Conservation (phyloP, 2,888 invertebrate genomes). For the Malthinus flaveolus region DNA sequence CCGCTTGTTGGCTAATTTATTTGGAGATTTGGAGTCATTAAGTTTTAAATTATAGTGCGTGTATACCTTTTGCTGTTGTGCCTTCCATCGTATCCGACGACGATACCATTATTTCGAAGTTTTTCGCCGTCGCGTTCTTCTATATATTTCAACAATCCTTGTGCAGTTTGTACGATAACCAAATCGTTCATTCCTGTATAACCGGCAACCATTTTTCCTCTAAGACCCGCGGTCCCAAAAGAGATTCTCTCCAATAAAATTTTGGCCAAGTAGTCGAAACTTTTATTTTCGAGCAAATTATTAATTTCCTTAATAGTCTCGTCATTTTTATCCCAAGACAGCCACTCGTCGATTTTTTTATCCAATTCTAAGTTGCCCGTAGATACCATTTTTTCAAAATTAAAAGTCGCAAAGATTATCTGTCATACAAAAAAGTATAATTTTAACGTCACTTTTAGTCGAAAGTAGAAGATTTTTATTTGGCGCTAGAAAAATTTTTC, state of each 20-base stretch:
- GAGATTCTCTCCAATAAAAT: slow-evolving; percentile 72
- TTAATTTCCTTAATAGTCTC: slow-evolving; percentile 66
- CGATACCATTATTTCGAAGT: slow-evolving; percentile 70
- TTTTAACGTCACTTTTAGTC: too few relatives aligned
- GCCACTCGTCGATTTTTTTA: slow-evolving; percentile 71
- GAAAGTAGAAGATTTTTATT: neutral
- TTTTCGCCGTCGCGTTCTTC: slow-evolving; percentile 61
- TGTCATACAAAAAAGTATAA: neutral
- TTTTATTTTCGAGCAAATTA: slow-evolving; percentile 55
- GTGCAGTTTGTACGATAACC: slow-evolving; percentile 90
- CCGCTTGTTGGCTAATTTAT: too few relatives aligned
- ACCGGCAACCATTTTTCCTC: slow-evolving; percentile 92
- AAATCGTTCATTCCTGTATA: slow-evolving; percentile 95
- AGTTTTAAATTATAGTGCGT: slow-evolving; percentile 29
- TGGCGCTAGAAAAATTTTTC: neutral
- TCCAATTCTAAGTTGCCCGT: slow-evolving; percentile 63
- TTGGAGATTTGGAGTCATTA: too few relatives aligned
- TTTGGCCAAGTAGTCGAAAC: slow-evolving; percentile 63
- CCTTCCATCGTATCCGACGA: slow-evolving; percentile 91
- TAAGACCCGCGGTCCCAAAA: slow-evolving; percentile 93
- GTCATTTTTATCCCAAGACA: slow-evolving; percentile 75
- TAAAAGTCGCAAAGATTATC: neutral
- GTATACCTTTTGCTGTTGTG: slow-evolving; percentile 84
- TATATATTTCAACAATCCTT: slow-evolving; percentile 83
- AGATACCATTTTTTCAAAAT: slow-evolving; percentile 12